Evolutionary conservation across 2,888 invertebrate species (phyloP), one percentile per base, ranked within the genome.

Genomic region (Agrilus mali): DNA sequence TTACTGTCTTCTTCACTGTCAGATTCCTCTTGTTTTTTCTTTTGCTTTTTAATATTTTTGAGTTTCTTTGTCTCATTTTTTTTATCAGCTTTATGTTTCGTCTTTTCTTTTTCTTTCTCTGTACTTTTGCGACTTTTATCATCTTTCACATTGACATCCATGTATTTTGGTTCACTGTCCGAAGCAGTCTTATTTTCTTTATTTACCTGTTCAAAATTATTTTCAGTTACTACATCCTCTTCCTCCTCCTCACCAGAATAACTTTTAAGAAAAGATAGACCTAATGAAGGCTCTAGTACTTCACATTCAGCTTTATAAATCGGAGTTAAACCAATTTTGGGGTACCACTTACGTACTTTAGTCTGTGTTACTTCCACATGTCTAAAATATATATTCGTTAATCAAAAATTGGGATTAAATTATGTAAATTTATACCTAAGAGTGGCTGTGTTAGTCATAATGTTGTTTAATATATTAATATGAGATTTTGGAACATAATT

Each of bases 211-310:
- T 13, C 7, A 32, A 32, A 16, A 40, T 15, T 40, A 32, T 32
- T 31, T n/a, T 5, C 7, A 32, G n/a, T n/a, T 32, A 5, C 10
- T 12, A 22, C 15, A 27, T n/a, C 17, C 32, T 27, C 15, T 36
- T 13, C 1, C 43, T 36, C 36, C 37, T 63, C 61, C 41, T 58
- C 61, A 36, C 63, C 63, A 0, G 60, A 59, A 47, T 65, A 65
- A 40, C 41, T 60, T 51, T 64, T 63, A 38, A 65, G 57, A 43
- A 65, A 60, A 3, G 62, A 60, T 31, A 65, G 51, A 12, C 64
- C 62, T 7, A 64, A 53, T 1, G 64, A 63, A 13, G 55, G 58
- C 52, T 65, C 64, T 33, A 61, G 44, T 15, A 63, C 33, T 51
- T 60, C 60, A 22, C 58, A 60, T 42, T 60, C 59, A 1, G 53